phyloP scores from a whole-genome alignment of 2,113 vertebrate species.

The Mystacornis crossleyi region DNA sequence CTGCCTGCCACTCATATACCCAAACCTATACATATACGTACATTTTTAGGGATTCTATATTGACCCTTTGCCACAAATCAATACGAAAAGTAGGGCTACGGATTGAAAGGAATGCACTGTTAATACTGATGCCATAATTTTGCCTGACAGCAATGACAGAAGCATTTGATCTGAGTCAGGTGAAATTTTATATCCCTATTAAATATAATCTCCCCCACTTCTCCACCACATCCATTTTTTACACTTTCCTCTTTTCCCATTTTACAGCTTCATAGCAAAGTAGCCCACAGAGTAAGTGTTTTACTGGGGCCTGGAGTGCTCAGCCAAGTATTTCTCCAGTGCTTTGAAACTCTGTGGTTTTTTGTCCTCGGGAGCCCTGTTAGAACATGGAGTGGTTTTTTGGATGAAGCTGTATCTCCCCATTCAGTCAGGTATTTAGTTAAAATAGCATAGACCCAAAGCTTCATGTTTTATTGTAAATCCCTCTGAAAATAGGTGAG shows the following conservation, averaged over 20 bases:
- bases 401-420: neutral
- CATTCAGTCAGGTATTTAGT: neutral
- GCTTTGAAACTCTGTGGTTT: neutral
- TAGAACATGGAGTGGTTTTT: neutral
- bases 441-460: neutral
- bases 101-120: neutral
- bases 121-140: slow-evolving; percentile 56
- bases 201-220: neutral
- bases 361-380: neutral
- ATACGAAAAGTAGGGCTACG: neutral
- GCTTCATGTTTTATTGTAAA: neutral
- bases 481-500: neutral
- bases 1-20: neutral
- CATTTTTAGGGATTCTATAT: neutral
- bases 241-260: neutral
- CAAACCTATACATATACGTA: neutral
- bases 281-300: neutral
- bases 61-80: slow-evolving; percentile 25
- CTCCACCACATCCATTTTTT: neutral
- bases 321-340: neutral
- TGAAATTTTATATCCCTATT: slow-evolving; percentile 46
- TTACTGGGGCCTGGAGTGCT: neutral
- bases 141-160: slow-evolving; percentile 31
- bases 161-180: slow-evolving; percentile 46
- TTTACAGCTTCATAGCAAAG: neutral